phyloP scores from a whole-genome alignment of 1,140 invertebrate species.

The Galendromus occidentalis region DNA sequence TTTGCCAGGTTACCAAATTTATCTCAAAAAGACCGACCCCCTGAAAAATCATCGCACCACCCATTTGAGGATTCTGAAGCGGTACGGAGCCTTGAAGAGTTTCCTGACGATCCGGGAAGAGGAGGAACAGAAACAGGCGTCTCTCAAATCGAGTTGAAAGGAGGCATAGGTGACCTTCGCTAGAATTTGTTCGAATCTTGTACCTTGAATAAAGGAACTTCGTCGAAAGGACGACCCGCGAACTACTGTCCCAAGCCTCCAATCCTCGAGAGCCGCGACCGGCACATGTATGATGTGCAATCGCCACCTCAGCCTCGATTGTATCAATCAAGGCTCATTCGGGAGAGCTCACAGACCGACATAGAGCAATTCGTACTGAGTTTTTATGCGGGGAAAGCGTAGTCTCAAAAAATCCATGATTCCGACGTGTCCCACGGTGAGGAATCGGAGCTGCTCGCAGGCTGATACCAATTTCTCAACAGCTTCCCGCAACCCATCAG shows the following conservation, averaged over 20 bases:
- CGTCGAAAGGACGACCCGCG: too few relatives aligned
- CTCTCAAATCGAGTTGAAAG: too few relatives aligned
- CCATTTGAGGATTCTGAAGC: constrained; percentile 37
- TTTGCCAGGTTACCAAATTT: constrained; percentile 38
- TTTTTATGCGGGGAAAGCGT: neutral
- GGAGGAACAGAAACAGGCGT: constrained; percentile 12
- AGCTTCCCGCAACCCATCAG: neutral
- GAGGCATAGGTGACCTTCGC: too few relatives aligned
- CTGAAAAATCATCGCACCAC: constrained; percentile 41
- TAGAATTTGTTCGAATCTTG: too few relatives aligned
- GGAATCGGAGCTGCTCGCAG: neutral
- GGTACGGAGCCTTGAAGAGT: constrained; percentile 47
- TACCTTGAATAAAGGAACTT: too few relatives aligned
- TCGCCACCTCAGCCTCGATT: too few relatives aligned
- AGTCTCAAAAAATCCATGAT: neutral
- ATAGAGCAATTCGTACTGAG: neutral
- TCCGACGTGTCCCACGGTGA: neutral
- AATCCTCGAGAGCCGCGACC: too few relatives aligned
- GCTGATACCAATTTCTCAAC: neutral
- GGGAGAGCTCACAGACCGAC: neutral
- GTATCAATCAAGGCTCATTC: too few relatives aligned
- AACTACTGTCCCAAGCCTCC: too few relatives aligned
- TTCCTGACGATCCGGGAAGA: constrained; percentile 33
- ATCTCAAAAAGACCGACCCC: constrained; percentile 43
- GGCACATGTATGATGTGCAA: too few relatives aligned